Conservation (phyloP, 2,888 invertebrate species). For the Drosophila formosana region DNA sequence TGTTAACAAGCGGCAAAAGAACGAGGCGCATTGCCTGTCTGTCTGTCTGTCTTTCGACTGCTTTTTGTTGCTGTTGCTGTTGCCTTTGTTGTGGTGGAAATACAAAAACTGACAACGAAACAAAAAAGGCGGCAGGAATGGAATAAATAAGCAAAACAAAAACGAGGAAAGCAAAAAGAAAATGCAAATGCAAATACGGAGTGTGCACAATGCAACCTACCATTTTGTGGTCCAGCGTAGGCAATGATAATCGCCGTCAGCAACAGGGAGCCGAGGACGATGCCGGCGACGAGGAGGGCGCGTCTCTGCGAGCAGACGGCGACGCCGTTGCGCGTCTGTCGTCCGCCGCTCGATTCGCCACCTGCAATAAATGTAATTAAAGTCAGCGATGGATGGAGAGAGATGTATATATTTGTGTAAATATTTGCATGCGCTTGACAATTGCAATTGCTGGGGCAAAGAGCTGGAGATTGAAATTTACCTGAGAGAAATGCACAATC, state of each 20-base stretch:
- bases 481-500: slow-evolving; percentile 97
- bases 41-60: background rate
- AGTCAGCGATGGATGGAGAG: background rate
- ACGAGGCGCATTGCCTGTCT: slow-evolving; percentile 13
- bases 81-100: slow-evolving; percentile 45
- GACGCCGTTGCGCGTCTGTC: slow-evolving; percentile 87
- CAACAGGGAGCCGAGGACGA: slow-evolving; percentile 92
- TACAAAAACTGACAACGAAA: slow-evolving; percentile 43
- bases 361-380: slow-evolving; percentile 83
- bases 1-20: slow-evolving; percentile 35
- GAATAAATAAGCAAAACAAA: slow-evolving; percentile 20
- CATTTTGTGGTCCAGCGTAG: slow-evolving; percentile 94
- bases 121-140: background rate
- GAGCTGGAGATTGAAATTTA: slow-evolving; percentile 75
- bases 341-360: slow-evolving; percentile 85
- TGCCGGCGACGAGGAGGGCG: slow-evolving; percentile 92
- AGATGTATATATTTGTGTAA: slow-evolving; percentile 17
- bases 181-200: slow-evolving; percentile 50
- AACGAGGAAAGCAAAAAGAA: slow-evolving; percentile 22
- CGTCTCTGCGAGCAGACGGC: slow-evolving; percentile 95
- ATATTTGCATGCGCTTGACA: slow-evolving; percentile 23
- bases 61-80: slow-evolving; percentile 10
- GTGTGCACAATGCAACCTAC: slow-evolving; percentile 86
- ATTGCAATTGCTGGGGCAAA: slow-evolving; percentile 13
- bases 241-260: slow-evolving; percentile 94